A percentile compares a stretch with the other conserved stretches of the same genome.
Conservation (phyloP, 92 coral and sea anemone genomes). For the Phenganax marumi region DNA sequence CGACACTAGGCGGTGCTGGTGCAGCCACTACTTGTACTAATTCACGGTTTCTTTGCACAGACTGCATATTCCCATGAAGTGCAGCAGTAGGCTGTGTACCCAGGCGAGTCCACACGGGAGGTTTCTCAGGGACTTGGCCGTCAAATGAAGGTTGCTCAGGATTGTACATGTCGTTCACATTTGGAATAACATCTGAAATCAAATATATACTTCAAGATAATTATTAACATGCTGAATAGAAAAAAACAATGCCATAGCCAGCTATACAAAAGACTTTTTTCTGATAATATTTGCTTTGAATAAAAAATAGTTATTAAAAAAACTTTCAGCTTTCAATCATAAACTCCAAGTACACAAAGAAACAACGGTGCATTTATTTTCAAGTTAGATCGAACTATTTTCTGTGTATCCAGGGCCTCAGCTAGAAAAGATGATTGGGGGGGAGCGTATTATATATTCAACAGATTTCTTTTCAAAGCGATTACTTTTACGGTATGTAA, state of each 20-base stretch:
- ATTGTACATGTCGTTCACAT: slow-evolving; percentile 71
- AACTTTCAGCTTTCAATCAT: no score
- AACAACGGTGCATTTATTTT: no score
- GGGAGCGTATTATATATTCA: no score
- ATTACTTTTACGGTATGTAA: no score
- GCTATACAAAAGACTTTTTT: no score
- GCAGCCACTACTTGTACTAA: slow-evolving; percentile 22
- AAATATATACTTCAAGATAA: no score
- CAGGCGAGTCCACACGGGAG: slow-evolving; percentile 92
- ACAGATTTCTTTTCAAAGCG: no score
- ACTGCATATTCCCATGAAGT: slow-evolving; percentile 20
- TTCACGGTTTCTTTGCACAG: slow-evolving; percentile 35
- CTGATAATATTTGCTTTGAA: not conserved
- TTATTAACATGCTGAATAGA: not conserved
- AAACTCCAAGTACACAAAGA: no score
- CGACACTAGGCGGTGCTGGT: slow-evolving; percentile 15
- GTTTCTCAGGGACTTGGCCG: slow-evolving; percentile 42
- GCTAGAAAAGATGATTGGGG: no score
- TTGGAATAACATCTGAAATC: slow-evolving; percentile 27
- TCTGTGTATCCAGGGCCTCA: no score
- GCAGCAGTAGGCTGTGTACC: slow-evolving; percentile 70
- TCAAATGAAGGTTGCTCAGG: slow-evolving; percentile 99
- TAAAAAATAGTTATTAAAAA: not conserved
- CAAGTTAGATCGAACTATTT: no score
- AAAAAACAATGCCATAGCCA: not conserved